Evolutionary conservation across 2,113 vertebrate species (phyloP).

Genomic region (Nothoprocta pentlandii): DNA sequence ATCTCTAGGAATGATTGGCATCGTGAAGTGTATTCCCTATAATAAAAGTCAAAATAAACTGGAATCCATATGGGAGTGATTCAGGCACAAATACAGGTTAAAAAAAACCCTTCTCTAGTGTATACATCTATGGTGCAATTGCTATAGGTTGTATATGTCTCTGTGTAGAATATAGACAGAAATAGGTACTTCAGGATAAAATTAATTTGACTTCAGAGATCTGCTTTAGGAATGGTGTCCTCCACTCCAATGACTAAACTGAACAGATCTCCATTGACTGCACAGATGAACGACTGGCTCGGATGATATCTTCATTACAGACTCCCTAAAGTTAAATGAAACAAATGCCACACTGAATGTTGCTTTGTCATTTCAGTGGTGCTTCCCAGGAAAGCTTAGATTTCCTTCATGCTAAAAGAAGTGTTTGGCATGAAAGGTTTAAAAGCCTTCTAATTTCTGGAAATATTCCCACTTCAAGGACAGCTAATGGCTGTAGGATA

Average conservation of each 20-base stretch:
- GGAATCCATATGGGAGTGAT: neutral
- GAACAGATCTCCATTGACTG: neutral
- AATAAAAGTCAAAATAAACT: neutral
- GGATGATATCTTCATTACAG: neutral
- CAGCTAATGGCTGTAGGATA: neutral
- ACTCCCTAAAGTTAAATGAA: neutral
- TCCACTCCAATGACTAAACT: neutral
- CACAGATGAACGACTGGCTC: neutral
- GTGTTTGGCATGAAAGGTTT: neutral
- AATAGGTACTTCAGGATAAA: neutral
- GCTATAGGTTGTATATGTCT: accelerated
- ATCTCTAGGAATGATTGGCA: neutral
- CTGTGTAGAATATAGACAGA: neutral
- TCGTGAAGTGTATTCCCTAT: neutral
- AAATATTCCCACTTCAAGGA: neutral
- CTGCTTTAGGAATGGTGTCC: neutral
- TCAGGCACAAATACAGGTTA: neutral
- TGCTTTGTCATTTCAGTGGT: neutral
- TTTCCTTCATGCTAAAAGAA: neutral
- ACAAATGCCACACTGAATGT: neutral
- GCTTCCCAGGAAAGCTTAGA: neutral
- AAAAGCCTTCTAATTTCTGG: neutral
- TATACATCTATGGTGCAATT: accelerated
- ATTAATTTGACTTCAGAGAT: neutral
- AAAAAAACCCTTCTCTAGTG: neutral